Base-by-base conservation (phyloP, 2,797 vertebrate genomes). In the Anas bernieri region DNA sequence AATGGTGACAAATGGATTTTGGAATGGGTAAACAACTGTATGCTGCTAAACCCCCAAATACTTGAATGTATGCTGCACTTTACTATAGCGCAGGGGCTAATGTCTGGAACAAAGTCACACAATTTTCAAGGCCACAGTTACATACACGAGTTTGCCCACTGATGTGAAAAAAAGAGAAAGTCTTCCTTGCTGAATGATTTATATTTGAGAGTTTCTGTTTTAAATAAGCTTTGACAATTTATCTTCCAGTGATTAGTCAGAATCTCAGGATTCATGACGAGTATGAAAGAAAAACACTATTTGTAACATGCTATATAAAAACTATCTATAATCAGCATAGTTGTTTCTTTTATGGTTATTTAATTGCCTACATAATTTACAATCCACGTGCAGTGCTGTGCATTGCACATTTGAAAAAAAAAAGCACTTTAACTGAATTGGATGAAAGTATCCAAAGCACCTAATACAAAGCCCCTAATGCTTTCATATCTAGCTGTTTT, bases 71-170 rank as follows among this genome's bases (percentile, higher is more conserved):
- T 6, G 25, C 62, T 86, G 54, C n/a, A 94, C 91, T 26, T 89
- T 91, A 72, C 69, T 56, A 39, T 20, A 69, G 52, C 5, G 14
- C 80, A 52, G 26, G 76, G n/a, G 39, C 33, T 69, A 50, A 46
- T 30, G 58, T 66, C 73, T 93, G 61, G 59, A 94, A 76, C 39
- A 92, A 88, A 90, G 79, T 63, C 66, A 74, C 39, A 30, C 28
- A 63, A 22, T 90, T 95, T 84, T 86, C 74, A 93, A 84, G 70
- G 90, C 90, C 70, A 58, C 31, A 61, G 11, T 66, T 45, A n/a
- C 0, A 5, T 70, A 20, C 48, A 30, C 8, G 58, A 85, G 37
- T 70, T 69, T 83, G 33, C 30, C 58, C 54, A 72, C 43, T 8
- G 2, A 41, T 35, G 15, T 54, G 58, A 94, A 91, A 93, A 91